A percentile compares a stretch with the other conserved stretches of the same genome.
phyloP scores from a whole-genome alignment of 2,113 vertebrate genomes.

The Pimephales promelas region DNA sequence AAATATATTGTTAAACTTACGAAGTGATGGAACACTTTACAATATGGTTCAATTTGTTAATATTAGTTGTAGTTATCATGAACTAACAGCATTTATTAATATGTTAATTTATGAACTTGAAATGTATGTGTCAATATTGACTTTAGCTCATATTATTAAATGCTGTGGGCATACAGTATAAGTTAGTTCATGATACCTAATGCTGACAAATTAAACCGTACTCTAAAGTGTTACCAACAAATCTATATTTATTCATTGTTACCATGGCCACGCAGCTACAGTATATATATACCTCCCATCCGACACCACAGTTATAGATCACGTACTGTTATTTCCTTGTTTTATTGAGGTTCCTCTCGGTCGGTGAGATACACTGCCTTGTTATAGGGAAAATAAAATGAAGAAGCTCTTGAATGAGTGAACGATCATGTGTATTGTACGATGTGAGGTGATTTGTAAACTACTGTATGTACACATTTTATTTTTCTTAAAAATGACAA shows the following conservation, averaged over 20 bases:
- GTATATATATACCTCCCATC: constrained; percentile 42
- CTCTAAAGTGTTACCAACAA: constrained; percentile 24
- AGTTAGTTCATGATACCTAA: background rate
- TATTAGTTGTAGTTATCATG: background rate
- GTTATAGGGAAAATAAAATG: constrained; percentile 3
- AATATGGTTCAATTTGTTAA: background rate
- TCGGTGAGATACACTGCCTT: background rate
- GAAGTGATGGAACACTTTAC: background rate
- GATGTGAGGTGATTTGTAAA: constrained; percentile 72
- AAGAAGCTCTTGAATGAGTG: constrained; percentile 3
- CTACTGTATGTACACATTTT: constrained; percentile 73
- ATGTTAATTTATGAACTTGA: background rate
- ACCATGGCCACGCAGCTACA: constrained; percentile 42
- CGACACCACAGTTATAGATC: background rate
- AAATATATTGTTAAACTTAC: background rate
- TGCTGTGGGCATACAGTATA: background rate
- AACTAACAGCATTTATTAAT: background rate
- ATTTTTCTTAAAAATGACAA: constrained; percentile 71
- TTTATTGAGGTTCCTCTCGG: background rate
- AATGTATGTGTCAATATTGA: background rate
- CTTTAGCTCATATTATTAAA: background rate
- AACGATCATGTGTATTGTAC: constrained; percentile 62
- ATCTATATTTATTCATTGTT: constrained; percentile 47
- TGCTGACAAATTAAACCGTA: background rate
- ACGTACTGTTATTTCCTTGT: constrained; percentile 5